Evolutionary conservation across 2,888 invertebrate species (phyloP).

Genomic region (Pseudoips prasinana): DNA sequence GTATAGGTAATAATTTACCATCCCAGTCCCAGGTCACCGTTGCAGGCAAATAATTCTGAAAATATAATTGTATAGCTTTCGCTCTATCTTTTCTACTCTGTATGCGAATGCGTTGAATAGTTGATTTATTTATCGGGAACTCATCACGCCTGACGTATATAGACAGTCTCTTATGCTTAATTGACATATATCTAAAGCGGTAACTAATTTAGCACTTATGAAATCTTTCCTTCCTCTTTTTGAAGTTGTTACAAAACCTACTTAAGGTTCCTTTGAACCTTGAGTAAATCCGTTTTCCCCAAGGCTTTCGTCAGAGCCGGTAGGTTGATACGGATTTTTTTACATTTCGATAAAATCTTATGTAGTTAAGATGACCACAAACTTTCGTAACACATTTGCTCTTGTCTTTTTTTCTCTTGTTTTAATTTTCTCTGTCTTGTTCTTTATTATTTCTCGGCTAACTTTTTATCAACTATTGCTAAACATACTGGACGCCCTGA

Average conservation of each 20-base stretch:
- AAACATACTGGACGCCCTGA: slow-evolving; percentile 1
- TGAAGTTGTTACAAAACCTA: no score
- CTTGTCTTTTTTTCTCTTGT: slow-evolving; percentile 24
- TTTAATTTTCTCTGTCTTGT: not conserved
- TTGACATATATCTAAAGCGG: slow-evolving; percentile 16
- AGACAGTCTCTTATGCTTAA: slow-evolving; percentile 20
- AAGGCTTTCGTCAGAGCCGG: not conserved
- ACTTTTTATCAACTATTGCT: slow-evolving; percentile 33
- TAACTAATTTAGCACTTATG: slow-evolving; percentile 9
- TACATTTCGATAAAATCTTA: not conserved
- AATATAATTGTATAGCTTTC: slow-evolving; percentile 38
- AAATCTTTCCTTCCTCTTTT: not conserved
- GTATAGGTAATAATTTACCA: slow-evolving; percentile 40
- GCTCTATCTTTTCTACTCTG: slow-evolving; percentile 25
- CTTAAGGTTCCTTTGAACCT: no score
- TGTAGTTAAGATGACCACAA: not conserved
- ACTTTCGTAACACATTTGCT: not conserved
- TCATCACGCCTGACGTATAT: slow-evolving; percentile 24
- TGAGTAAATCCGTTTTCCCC: no score
- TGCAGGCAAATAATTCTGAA: slow-evolving; percentile 39
- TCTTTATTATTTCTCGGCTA: slow-evolving; percentile 11
- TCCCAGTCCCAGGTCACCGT: slow-evolving; percentile 40
- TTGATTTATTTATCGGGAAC: slow-evolving; percentile 38
- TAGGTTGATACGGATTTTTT: not conserved
- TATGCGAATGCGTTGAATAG: slow-evolving; percentile 28